Evolutionary conservation across 1,140 invertebrate genomes (phyloP), one percentile per base, ranked within the genome.

Genomic region (Neelides sp.): DNA sequence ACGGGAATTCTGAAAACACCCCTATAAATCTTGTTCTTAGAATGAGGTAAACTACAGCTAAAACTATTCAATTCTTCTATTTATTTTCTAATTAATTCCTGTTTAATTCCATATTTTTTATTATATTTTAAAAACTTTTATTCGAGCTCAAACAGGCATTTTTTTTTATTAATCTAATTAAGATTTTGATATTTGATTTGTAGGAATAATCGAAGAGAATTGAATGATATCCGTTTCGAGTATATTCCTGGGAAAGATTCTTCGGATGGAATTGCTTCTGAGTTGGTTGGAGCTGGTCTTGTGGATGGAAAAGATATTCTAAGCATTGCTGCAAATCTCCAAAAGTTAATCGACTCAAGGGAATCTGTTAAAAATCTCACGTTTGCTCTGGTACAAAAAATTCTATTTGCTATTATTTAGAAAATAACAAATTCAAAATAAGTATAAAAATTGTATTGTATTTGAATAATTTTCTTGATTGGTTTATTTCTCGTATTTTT

Each of bases 161-260:
- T 50, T 42, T 50, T 52, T 26, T 34, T 50, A 24, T 19, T 26
- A n/a, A n/a, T n/a, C n/a, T n/a, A n/a, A n/a, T n/a, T n/a, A n/a
- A n/a, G n/a, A n/a, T n/a, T n/a, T n/a, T n/a, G n/a, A n/a, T n/a
- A n/a, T n/a, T n/a, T n/a, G n/a, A 44, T 10, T 67, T 74, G 52
- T 59, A 83, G 86, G 58, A 97, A 98, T 71, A 75, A 83, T 35
- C 83, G 81, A 59, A 73, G 83, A 49, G 93, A 97, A 69, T 68
- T 98, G 30, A 97, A 98, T 68, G 94, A 98, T 65, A 98, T 98
- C 57, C 78, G 91, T 60, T 98, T 98, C 68, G 91, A 98, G 66
- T 98, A 89, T 68, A 80, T 83, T 3, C 78, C 84, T 12, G 87
- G 86, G 2, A 81, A 87, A 69, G 93, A 98, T 68, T 87, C 86